Evolutionary conservation across 2,113 vertebrate species (phyloP), one percentile per base, ranked within the genome.

Genomic region (Pseudolaguvia tuberculata): DNA sequence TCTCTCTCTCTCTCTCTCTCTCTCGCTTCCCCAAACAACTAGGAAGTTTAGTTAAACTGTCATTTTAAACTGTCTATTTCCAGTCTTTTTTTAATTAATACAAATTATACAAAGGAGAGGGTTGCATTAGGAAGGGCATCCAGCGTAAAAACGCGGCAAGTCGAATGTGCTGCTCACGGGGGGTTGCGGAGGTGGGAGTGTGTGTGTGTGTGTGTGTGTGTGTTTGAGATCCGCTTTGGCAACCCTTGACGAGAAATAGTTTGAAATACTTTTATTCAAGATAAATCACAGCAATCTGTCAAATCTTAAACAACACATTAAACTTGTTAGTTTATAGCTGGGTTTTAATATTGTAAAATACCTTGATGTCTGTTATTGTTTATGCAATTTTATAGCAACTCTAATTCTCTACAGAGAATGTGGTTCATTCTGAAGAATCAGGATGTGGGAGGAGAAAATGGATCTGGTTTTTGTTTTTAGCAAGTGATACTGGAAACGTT

Each of bases 41-140:
- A 63, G 72, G 27, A 65, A 42, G 15, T 27, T 31, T 74, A n/a
- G 39, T 61, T 27, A 39, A 71, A 48, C 23, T 47, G 18, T 27
- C 12, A 48, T 71, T 9, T 21, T 12, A 57, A 2, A 0, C 42
- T 63, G 13, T 48, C 23, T 21, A 25, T 58, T 57, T 71, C 17
- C 27, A 15, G n/a, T 9, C 9, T 15, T 2, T 55, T 42, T 70
- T n/a, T 13, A 55, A 39, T 13, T 48, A 55, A 23, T 23, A 63
- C 8, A n/a, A 25, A 17, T 52, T 52, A 57, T 4, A 20, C 18
- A n/a, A n/a, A n/a, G n/a, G n/a, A n/a, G n/a, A n/a, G n/a, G n/a
- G n/a, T n/a, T n/a, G n/a, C n/a, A n/a, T n/a, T n/a, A n/a, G n/a
- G n/a, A n/a, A n/a, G n/a, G n/a, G n/a, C n/a, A n/a, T n/a, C n/a